phyloP scores from a whole-genome alignment of 2,113 vertebrate genomes.

The Trematomus loennbergii region DNA sequence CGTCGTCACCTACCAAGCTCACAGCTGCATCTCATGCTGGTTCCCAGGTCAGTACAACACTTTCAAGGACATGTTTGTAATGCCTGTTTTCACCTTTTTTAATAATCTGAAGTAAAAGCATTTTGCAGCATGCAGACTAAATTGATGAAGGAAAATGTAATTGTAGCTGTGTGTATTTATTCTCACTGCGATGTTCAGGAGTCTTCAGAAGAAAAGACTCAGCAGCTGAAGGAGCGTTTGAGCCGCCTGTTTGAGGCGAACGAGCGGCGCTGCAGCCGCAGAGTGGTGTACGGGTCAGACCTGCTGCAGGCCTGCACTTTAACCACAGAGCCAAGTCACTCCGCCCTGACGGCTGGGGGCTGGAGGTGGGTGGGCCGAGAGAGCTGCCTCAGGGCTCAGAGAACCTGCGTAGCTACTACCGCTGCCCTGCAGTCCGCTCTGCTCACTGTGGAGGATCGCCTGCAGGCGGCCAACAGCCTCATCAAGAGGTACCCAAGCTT shows the following conservation, averaged over 20 bases:
- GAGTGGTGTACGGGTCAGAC: conserved; percentile 91
- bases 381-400: conserved; percentile 80
- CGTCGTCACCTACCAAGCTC: conserved; percentile 63
- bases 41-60: conserved; percentile 69
- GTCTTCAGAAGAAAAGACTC: conserved; percentile 88
- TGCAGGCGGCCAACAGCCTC: conserved; percentile 73
- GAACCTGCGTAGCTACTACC: conserved; percentile 68
- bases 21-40: conserved; percentile 31
- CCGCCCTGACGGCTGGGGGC: conserved; percentile 54
- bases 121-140: neutral
- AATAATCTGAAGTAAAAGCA: neutral
- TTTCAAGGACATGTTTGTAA: neutral
- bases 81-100: neutral
- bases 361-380: conserved; percentile 88
- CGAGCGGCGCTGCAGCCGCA: conserved; percentile 88
- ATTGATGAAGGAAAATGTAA: neutral
- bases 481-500: conserved; percentile 81
- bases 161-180: neutral
- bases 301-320: conserved; percentile 86
- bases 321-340: conserved; percentile 60
- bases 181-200: conserved; percentile 77
- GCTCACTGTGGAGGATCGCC: conserved; percentile 74
- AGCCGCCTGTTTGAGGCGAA: conserved; percentile 88
- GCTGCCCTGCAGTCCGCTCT: conserved; percentile 81
- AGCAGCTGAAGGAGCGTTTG: conserved; percentile 90